Evolutionary conservation across 2,888 invertebrate genomes (phyloP).

Genomic region (Serripes groenlandicus): DNA sequence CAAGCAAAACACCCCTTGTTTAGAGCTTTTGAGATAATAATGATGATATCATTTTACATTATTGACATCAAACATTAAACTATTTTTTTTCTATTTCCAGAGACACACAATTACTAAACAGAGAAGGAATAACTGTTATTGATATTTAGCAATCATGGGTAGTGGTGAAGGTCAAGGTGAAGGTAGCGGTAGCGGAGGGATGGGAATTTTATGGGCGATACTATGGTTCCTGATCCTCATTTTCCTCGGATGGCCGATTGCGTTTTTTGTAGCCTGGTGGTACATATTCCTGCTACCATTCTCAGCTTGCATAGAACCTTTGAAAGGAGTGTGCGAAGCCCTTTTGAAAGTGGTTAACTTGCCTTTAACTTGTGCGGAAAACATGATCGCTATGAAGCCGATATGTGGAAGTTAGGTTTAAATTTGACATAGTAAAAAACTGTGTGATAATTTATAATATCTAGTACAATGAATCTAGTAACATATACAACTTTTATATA

Average conservation of each 20-base stretch:
- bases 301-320: conserved; percentile 78
- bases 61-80: too few relatives aligned
- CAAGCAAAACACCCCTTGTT: too few relatives aligned
- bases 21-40: too few relatives aligned
- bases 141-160: conserved; percentile 46
- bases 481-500: too few relatives aligned
- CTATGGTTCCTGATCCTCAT: conserved; percentile 84
- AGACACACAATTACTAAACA: too few relatives aligned
- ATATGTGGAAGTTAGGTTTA: conserved; percentile 79
- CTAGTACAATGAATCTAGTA: too few relatives aligned
- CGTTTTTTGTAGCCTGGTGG: conserved; percentile 82
- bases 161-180: conserved; percentile 74
- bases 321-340: conserved; percentile 82
- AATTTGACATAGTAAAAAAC: too few relatives aligned
- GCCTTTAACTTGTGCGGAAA: conserved; percentile 82
- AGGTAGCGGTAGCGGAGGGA: conserved; percentile 69
- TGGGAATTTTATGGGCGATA: conserved; percentile 82
- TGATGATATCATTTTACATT: too few relatives aligned
- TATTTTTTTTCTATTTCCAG: too few relatives aligned
- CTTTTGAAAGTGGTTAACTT: conserved; percentile 83
- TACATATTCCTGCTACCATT: conserved; percentile 85
- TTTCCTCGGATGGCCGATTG: conserved; percentile 85
- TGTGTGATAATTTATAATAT: too few relatives aligned
- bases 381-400: conserved; percentile 84
- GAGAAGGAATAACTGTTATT: too few relatives aligned